Base-by-base conservation (phyloP, 2,797 vertebrate genomes). In the Chelonia mydas region DNA sequence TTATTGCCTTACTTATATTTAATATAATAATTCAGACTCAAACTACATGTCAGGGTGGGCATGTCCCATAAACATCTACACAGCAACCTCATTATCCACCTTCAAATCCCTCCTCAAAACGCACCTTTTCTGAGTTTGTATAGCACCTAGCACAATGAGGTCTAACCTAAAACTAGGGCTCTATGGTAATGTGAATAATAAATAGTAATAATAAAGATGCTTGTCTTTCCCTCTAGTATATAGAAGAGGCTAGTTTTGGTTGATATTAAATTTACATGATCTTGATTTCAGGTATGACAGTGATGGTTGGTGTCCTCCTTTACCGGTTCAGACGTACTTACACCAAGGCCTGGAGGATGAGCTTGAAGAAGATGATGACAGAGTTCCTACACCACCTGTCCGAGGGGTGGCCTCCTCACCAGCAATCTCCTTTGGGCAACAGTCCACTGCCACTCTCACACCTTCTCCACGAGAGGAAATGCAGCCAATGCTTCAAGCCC, bases 321-420 rank as follows among this genome's bases (percentile, higher is more conserved):
- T 99, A 97, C 99, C 99, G 0, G 99, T 99, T 80, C 99, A 99
- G 97, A 99, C 99, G 11, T 99, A 99, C 93, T 98, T 99, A 90
- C 99, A 99, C 97, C 99, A 99, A 97, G 99, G 99, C 87, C 98
- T 99, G 98, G 99, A 99, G 96, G 99, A 99, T 91, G 99, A 99
- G 97, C 98, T 99, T 94, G 99, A 99, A 98, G 99, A 99, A 96
- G 99, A 99, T 5, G 99, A 99, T 81, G 99, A 99, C 81, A 98
- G 99, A 41, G 99, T 99, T 41, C 99, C 99, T 33, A 99, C 99
- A 9, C 99, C 99, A 7, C 99, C 99, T 76, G 98, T 99, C 47
- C 98, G 99, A 74, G 99, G 99, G 3, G 99, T 99, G 47, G 99
- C 99, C 81, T 99, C 99, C 3, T 99, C 99, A 6, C 99, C 99